Percentiles rank a stretch among this genome's conserved stretches.
Conservation (phyloP, 2,797 vertebrate species). For the Florisuga fusca region DNA sequence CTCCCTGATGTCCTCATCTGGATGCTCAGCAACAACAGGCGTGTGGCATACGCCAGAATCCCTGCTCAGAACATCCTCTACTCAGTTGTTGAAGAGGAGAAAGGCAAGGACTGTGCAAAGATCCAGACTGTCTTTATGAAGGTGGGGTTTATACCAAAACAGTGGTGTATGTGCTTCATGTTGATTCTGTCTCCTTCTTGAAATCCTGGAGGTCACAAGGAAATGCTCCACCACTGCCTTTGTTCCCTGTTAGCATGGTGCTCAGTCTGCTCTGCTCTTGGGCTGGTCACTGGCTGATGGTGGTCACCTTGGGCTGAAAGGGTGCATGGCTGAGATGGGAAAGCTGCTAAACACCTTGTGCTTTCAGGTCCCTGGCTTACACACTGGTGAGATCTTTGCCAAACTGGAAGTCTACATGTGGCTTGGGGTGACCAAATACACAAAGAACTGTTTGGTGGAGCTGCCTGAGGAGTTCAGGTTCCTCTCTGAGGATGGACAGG, state of each 20-base stretch:
- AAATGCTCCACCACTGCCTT: background rate
- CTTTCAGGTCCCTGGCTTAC: conserved; percentile 85
- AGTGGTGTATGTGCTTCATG: background rate
- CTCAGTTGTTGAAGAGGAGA: conserved; percentile 92
- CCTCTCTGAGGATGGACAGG: conserved; percentile 76
- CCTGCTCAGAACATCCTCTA: conserved; percentile 89
- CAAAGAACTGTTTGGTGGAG: conserved; percentile 83
- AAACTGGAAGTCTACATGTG: conserved; percentile 94
- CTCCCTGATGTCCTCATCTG: conserved; percentile 91
- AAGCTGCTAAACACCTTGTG: background rate
- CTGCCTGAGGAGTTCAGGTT: conserved; percentile 87
- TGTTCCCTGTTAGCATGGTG: background rate
- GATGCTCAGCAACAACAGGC: conserved; percentile 86
- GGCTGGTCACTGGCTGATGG: conserved; percentile 73
- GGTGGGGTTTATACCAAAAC: conserved; percentile 69
- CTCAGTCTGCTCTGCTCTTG: background rate
- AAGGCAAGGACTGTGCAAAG: conserved; percentile 89
- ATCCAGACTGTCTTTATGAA: conserved; percentile 89
- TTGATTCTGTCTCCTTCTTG: background rate
- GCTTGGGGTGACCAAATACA: conserved; percentile 89
- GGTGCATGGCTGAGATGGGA: background rate
- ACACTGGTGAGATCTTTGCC: conserved; percentile 86
- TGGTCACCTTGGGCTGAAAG: background rate
- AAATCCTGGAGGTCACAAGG: background rate
- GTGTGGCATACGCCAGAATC: conserved; percentile 87